Conservation (phyloP, 2,797 vertebrate species). For the Glyptemys insculpta region DNA sequence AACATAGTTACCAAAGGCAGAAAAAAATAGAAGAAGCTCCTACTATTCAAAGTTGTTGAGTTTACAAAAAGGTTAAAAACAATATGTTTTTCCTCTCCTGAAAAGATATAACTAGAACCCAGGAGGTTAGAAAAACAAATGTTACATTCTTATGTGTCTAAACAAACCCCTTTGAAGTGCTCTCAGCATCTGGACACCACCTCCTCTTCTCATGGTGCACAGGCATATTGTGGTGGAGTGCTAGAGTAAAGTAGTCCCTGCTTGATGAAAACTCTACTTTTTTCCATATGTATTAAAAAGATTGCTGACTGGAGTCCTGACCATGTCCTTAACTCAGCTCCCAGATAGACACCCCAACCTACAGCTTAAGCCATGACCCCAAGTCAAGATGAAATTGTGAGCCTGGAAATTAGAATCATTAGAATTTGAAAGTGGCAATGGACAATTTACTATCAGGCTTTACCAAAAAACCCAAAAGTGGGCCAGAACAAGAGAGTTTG, state of each 20-base stretch:
- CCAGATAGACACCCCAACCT: background rate
- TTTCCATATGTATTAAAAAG: background rate
- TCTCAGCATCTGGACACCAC: slow-evolving; percentile 27
- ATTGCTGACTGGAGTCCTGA: background rate
- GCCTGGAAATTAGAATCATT: background rate
- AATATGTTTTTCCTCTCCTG: background rate
- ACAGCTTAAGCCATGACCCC: background rate
- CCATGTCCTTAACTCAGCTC: background rate
- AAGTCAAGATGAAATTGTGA: background rate
- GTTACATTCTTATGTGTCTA: slow-evolving; percentile 33
- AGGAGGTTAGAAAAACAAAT: slow-evolving; percentile 61
- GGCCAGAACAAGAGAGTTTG: slow-evolving; percentile 2
- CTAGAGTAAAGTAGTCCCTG: background rate
- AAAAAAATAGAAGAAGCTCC: slow-evolving; percentile 11
- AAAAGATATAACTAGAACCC: slow-evolving; percentile 46
- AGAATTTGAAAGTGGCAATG: background rate
- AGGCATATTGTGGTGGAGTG: background rate
- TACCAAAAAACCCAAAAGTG: background rate
- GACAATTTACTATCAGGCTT: background rate
- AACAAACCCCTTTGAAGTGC: slow-evolving; percentile 55
- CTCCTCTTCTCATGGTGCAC: background rate
- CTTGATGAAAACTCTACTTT: background rate
- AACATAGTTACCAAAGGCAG: slow-evolving; percentile 21
- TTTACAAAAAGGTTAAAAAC: slow-evolving; percentile 47
- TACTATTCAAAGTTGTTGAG: slow-evolving; percentile 22